phyloP scores from a whole-genome alignment of 2,888 invertebrate species.

The Lysandra bellargus region DNA sequence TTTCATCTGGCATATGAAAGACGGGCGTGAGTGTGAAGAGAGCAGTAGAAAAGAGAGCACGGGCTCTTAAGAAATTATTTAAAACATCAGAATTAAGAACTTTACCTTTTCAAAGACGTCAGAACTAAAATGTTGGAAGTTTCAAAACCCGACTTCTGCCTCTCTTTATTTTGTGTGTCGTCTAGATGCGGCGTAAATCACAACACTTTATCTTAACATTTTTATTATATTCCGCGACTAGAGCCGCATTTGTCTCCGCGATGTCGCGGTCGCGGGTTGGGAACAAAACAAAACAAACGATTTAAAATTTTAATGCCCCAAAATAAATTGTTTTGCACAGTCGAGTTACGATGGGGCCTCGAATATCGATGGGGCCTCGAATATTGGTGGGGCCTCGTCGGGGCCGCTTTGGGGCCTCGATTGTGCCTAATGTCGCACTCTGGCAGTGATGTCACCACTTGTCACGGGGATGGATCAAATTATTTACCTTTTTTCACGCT shows the following conservation, averaged over 20 bases:
- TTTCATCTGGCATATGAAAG: no score
- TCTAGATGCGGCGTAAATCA: slow-evolving; percentile 33
- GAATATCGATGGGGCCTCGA: background rate
- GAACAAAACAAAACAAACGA: slow-evolving; percentile 65
- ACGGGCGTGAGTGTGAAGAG: no score
- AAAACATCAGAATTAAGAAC: no score
- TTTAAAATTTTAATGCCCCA: slow-evolving; percentile 57
- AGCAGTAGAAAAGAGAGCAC: no score
- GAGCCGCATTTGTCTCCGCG: slow-evolving; percentile 34
- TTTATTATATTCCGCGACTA: slow-evolving; percentile 35
- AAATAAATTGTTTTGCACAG: slow-evolving; percentile 36
- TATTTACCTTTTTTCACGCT: background rate
- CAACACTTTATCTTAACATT: slow-evolving; percentile 36
- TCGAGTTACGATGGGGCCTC: background rate
- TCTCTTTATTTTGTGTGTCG: background rate
- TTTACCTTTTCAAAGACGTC: no score
- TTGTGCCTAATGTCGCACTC: slow-evolving; percentile 5
- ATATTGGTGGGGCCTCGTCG: background rate
- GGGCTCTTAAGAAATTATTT: no score
- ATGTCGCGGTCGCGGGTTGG: slow-evolving; percentile 28
- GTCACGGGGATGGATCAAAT: background rate
- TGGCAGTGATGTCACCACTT: slow-evolving; percentile 25
- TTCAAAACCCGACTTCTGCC: background rate
- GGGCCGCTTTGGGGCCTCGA: background rate
- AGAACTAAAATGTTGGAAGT: no score